A percentile compares a stretch with the other conserved stretches of the same genome.
Evolutionary conservation across 2,797 vertebrate genomes (phyloP).

Genomic region (Alauda arvensis): DNA sequence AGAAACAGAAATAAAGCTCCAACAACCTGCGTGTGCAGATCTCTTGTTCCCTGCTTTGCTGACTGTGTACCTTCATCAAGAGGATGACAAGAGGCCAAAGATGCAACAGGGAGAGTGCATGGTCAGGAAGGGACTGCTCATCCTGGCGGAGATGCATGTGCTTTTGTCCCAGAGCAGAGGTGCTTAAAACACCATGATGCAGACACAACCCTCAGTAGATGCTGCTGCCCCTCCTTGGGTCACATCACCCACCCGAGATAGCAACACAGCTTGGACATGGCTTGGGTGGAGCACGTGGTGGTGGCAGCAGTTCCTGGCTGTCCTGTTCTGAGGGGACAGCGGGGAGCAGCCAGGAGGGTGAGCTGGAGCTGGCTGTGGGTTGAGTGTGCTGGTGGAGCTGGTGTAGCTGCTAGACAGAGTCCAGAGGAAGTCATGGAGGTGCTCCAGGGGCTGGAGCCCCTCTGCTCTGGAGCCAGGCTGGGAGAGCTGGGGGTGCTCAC

Average conservation of each 20-base stretch:
- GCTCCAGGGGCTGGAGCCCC: neutral
- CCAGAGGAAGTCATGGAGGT: fast-evolving
- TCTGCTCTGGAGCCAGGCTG: neutral
- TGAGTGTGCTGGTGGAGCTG: neutral
- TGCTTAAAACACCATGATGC: fast-evolving
- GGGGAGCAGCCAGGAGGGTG: no score
- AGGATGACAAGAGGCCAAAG: neutral
- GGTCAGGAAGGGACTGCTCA: no score
- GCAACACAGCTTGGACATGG: fast-evolving
- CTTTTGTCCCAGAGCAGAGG: neutral
- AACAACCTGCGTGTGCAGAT: no score
- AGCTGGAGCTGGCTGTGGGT: neutral
- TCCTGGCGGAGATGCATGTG: no score
- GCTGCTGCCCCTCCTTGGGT: neutral
- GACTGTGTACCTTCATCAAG: neutral
- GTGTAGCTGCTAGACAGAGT: neutral
- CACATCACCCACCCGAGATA: fast-evolving
- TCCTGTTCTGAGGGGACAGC: neutral
- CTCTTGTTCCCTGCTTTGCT: neutral
- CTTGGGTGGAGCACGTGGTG: neutral
- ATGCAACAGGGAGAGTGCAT: neutral
- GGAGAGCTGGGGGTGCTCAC: neutral
- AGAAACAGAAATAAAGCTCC: neutral
- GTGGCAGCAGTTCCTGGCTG: neutral
- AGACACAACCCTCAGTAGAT: fast-evolving